These are phyloP conservation scores for Meda fulgida DNA, from an alignment of 2,797 vertebrate species.

Conservation along the genomic window DNA sequence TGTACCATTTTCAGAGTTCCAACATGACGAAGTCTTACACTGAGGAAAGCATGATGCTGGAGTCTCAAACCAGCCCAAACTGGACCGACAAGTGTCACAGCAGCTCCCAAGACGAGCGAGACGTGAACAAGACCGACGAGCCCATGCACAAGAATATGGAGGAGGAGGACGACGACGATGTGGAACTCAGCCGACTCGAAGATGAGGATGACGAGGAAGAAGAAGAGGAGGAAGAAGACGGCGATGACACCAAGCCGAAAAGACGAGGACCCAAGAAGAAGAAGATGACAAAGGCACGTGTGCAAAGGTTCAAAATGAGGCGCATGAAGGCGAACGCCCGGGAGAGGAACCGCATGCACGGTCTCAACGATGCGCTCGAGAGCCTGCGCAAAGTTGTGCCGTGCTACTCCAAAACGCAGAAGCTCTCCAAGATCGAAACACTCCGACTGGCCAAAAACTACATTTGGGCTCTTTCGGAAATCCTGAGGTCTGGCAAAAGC, in stretches of 20 bases:
- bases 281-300: conserved; percentile 97
- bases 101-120: conserved; percentile 82
- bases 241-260: conserved; percentile 92
- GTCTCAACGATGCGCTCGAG: conserved; percentile 97
- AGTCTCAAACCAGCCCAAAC: conserved; percentile 79
- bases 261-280: conserved; percentile 97
- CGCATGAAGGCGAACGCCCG: conserved; percentile 97
- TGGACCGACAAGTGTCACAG: conserved; percentile 85
- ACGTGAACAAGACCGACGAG: conserved; percentile 81
- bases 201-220: conserved; percentile 82
- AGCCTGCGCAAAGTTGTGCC: conserved; percentile 97
- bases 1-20: conserved; percentile 48
- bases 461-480: conserved; percentile 97
- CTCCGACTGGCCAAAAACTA: conserved; percentile 97
- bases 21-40: conserved; percentile 94
- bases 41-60: conserved; percentile 84
- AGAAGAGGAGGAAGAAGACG: conserved; percentile 89
- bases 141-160: conserved; percentile 78
- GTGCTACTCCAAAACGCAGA: conserved; percentile 98
- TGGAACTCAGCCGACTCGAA: conserved; percentile 73
- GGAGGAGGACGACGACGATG: conserved; percentile 81
- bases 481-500: conserved; percentile 93
- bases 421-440: conserved; percentile 97
- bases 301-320: conserved; percentile 94
- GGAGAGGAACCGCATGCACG: conserved; percentile 99